A percentile compares a stretch with the other conserved stretches of the same genome.
phyloP scores from a whole-genome alignment of 2,113 vertebrate genomes.

The Sitta europaea region DNA sequence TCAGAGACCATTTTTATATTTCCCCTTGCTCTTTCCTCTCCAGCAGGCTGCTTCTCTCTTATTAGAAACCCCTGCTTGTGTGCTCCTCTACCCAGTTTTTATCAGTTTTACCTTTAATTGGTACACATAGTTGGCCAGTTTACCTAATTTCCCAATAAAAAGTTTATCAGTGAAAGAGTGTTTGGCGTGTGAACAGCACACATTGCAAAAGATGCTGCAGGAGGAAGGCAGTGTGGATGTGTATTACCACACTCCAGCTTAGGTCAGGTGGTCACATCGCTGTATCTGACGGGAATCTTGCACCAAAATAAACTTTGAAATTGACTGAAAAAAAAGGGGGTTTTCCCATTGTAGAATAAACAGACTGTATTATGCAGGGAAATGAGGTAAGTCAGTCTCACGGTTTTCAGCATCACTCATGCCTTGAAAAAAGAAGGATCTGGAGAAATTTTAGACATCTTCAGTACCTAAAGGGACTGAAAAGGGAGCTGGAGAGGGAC shows the following conservation, averaged over 20 bases:
- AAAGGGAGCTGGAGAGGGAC: background rate
- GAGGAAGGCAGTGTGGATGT: background rate
- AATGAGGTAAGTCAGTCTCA: background rate
- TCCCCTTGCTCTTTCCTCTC: background rate
- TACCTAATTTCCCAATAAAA: constrained; percentile 12
- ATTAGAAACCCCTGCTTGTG: background rate
- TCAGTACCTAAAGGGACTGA: background rate
- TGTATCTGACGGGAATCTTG: background rate
- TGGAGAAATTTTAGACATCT: background rate
- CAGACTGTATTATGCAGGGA: background rate
- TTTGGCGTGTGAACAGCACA: background rate
- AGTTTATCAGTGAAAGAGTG: background rate
- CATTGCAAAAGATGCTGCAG: constrained; percentile 22
- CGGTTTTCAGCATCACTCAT: background rate
- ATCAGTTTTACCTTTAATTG: constrained; percentile 15
- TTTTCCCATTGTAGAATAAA: constrained; percentile 19
- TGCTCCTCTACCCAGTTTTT: background rate
- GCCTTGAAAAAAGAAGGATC: background rate
- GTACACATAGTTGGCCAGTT: background rate
- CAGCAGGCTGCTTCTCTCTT: background rate
- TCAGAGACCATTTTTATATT: background rate
- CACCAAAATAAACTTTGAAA: constrained; percentile 3
- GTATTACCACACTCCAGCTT: background rate
- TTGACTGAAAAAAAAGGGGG: background rate
- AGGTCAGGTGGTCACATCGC: background rate